phyloP scores from a whole-genome alignment of 2,888 invertebrate genomes.

The Xestia xanthographa region DNA sequence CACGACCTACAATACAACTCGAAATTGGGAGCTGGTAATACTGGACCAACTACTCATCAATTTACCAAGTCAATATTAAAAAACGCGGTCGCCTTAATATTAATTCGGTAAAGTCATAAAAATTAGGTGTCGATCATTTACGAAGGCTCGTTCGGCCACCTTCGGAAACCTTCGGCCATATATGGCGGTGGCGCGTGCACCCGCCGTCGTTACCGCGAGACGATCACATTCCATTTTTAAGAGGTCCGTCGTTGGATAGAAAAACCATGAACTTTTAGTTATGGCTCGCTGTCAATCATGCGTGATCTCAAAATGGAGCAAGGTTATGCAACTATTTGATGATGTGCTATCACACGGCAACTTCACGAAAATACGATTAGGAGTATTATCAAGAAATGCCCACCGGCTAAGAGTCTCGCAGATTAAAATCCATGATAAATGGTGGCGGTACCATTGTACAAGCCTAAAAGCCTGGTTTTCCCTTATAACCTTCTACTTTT shows the following conservation, averaged over 20 bases:
- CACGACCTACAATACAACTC: not conserved
- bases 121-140: constrained; percentile 85
- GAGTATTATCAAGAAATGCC: not conserved
- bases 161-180: constrained; percentile 70
- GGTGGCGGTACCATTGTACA: too few species aligned
- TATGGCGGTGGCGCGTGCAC: constrained; percentile 78
- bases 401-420: not conserved
- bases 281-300: constrained; percentile 44
- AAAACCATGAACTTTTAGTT: constrained; percentile 55
- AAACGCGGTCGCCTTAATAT: constrained; percentile 53
- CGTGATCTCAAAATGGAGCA: constrained; percentile 13
- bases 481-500: too few species aligned
- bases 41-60: not conserved
- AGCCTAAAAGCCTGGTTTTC: too few species aligned
- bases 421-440: not conserved
- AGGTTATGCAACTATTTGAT: constrained; percentile 2
- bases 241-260: constrained; percentile 52
- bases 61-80: not conserved
- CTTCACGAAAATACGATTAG: not conserved
- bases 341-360: not conserved
- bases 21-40: not conserved
- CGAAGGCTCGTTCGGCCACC: constrained; percentile 66
- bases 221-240: constrained; percentile 71
- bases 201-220: constrained; percentile 74
- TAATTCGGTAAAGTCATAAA: constrained; percentile 70